Conservation (phyloP, 2,888 invertebrate genomes). For the Pelosia muscerda region DNA sequence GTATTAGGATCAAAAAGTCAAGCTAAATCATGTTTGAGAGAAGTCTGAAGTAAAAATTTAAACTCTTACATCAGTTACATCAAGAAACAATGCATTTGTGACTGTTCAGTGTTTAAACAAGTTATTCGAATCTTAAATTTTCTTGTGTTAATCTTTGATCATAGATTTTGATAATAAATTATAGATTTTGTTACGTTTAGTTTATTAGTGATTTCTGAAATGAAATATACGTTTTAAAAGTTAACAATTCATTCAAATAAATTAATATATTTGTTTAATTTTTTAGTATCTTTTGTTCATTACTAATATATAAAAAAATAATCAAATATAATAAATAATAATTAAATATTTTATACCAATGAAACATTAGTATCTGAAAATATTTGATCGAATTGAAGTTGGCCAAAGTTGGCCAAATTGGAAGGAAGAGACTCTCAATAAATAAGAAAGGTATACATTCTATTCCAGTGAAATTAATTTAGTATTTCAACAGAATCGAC, state of each 20-base stretch:
- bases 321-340: too few relatives aligned
- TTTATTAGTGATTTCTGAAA: constrained; percentile 16
- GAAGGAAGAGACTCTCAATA: too few relatives aligned
- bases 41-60: neutral
- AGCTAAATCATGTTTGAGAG: constrained; percentile 56
- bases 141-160: constrained; percentile 40
- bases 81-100: constrained; percentile 38
- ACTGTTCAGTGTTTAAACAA: constrained; percentile 21
- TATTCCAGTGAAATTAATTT: too few relatives aligned
- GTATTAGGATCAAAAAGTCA: constrained; percentile 71
- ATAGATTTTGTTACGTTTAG: constrained; percentile 24
- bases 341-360: too few relatives aligned
- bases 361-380: neutral
- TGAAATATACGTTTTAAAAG: constrained; percentile 18
- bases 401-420: too few relatives aligned
- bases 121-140: constrained; percentile 27
- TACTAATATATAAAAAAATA: too few relatives aligned
- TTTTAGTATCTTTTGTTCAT: too few relatives aligned
- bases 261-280: neutral
- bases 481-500: too few relatives aligned
- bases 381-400: too few relatives aligned
- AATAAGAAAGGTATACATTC: too few relatives aligned
- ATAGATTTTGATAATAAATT: constrained; percentile 29
- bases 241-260: neutral
- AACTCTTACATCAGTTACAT: neutral